Base-by-base conservation (phyloP, 1,140 invertebrate species). In the Drosophila biarmipes region DNA sequence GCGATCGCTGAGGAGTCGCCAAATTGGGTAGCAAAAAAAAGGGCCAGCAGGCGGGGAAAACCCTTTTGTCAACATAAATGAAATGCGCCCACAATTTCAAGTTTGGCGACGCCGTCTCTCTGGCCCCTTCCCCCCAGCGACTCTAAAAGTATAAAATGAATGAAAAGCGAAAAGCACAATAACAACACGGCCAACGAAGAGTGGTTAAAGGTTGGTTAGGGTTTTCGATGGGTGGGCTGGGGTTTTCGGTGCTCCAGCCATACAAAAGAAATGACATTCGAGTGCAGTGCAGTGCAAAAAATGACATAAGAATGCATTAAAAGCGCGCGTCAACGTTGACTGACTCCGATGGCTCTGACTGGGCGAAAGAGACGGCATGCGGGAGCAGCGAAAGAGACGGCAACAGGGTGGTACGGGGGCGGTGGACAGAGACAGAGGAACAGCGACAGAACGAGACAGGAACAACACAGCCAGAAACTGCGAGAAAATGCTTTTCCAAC, bases 251-350 rank as follows among this genome's bases (percentile, higher is more conserved):
- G 51, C 43, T 51, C n/a, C 68, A 66, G 31, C 38, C 51, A 48
- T 38, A 80, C 62, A 89, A 76, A 89, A 73, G 84, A 89, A 87
- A 89, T 89, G 84, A 84, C 63, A 87, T 87, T 87, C 80, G 79
- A 87, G 84, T 87, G 84, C 80, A 79, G 71, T 81, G 69, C 71
- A 73, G 80, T 73, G 84, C 71, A 89, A 87, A 87, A 87, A 87
- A 89, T 87, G 84, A 87, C 79, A 87, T 87, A 87, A 87, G 80
- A 87, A 87, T 87, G 84, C 84, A 87, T 87, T 87, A 87, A 87
- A 87, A 87, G 74, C 84, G 74, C 81, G 82, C 84, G 84, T 87
- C 84, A 87, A 84, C 84, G 84, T 87, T 80, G 84, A 87, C 84
- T 87, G 84, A 89, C 84, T 89, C 38, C 56, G 27, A 31, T 31